Evolutionary conservation across 2,888 invertebrate genomes (phyloP), one percentile per base, ranked within the genome.

Genomic region (Clitarchus hookeri): DNA sequence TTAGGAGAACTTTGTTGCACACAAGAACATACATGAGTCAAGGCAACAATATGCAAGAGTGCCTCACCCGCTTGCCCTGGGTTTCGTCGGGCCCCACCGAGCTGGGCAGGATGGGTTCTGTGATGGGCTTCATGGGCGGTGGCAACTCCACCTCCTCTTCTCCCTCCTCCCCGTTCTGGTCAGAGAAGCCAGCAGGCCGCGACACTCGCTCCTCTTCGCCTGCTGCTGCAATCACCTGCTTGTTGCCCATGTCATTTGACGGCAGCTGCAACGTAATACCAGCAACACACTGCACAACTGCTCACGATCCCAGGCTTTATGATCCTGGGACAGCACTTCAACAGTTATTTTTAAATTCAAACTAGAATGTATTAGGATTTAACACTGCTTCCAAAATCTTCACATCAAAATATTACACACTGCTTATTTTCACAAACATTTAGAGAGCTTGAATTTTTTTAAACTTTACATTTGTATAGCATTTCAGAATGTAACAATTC

Each of bases 41-140:
- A 1, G 16, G 48, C 16, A 36, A 48, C 48, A 48, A 48, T 8
- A 48, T 48, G 27, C 36, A 13, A 19, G 25, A 44, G 65, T 91
- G 88, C 91, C 93, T 93, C 90, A 95, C 94, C 92, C 94, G 91
- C 91, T 94, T 94, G 89, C 93, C 93, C 87, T 94, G 93, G 89
- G 92, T 93, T 87, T 92, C 92, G 44, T 90, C 94, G 92, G 89
- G 93, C 82, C 90, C 89, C 4, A 91, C 89, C 0, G 86, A 79
- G 16, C 92, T 90, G 12, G 92, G 92, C 85, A 93, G 91, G 85
- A 93, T 92, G 54, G 93, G 92, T 90, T 96, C 97, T 91, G 97
- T 96, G 89, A 98, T 96, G n/a, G 97, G 97, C 91, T 97, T 97
- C 98, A 98, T 98, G 1, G 98, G 98, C 65, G 98, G 98, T 85